Base-by-base conservation (phyloP, 2,113 vertebrate genomes). In the Cryptomyrus ogoouensis region DNA sequence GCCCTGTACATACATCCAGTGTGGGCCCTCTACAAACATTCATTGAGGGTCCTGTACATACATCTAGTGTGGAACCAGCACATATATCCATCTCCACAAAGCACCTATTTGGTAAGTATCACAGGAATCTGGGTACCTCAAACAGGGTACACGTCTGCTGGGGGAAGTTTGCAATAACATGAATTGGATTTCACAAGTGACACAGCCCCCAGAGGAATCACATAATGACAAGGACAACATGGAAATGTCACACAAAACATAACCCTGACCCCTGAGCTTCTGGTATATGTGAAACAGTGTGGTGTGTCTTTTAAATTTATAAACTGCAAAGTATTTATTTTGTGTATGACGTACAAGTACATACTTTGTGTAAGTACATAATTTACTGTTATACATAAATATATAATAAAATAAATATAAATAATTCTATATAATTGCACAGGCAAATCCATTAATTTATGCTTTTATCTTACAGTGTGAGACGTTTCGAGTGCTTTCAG, bases 401-500 rank as follows among this genome's bases (percentile, higher is more conserved):
- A 70, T 31, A 70, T 66, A 66, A 66, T 27, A 27, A 27, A 66
- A 66, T 66, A 66, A 66, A 66, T 27, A 10, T 70, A 31, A 39
- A 80, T 80, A 80, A 80, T 17, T 42, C 31, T 19, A 80, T 19
- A 80, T 80, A 46, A 84, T 84, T 84, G 21, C 24, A 47, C 44
- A 47, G 83, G 35, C 4, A 80, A 80, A 80, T 42, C 44, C 44
- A 46, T 84, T 84, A 21, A 84, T 84, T 84, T 10, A 84, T 84
- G 83, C 83, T 10, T 84, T 84, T 84, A 84, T 47, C 83, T 84
- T 44, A 13, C 9, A 3, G 58, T 88, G 89, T 88, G 87, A 88
- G 90, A 90, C 88, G 80, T 88, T 42, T 88, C 74, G 39, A 87
- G 50, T 80, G 49, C 58, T 89, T 85, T 85, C 35, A 77, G 88